Conservation (phyloP, 2,113 vertebrate genomes). For the Cynocephalus volans region DNA sequence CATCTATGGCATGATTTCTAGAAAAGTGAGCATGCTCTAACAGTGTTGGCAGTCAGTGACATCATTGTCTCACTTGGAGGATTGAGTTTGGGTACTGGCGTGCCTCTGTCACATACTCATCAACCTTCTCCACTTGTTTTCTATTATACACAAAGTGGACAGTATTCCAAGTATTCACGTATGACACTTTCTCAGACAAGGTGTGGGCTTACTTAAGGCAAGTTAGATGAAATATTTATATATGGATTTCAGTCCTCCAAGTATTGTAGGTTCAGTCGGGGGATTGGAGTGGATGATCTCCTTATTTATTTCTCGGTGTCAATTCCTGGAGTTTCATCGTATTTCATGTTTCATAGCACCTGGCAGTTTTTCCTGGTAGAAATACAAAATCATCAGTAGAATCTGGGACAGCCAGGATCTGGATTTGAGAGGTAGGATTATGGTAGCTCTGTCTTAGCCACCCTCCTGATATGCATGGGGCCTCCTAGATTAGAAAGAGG, state of each 20-base stretch:
- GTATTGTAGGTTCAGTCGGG: not conserved
- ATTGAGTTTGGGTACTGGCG: not conserved
- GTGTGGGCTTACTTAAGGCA: not conserved
- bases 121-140: not conserved
- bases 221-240: not conserved
- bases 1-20: not conserved
- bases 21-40: not conserved
- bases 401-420: not conserved
- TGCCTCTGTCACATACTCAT: not conserved
- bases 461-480: rapidly evolving
- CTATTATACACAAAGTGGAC: not conserved
- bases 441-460: not conserved
- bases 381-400: not conserved
- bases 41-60: too few species aligned
- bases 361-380: not conserved
- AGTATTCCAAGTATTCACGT: not conserved
- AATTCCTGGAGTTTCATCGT: not conserved
- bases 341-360: not conserved
- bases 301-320: not conserved
- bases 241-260: not conserved
- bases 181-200: not conserved
- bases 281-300: not conserved
- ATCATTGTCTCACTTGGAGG: not conserved
- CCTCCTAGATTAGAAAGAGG: not conserved
- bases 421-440: not conserved